These are phyloP conservation scores for Cryptocheilus praepositus DNA, from an alignment of 2,888 invertebrate species.

Conservation along the genomic window DNA sequence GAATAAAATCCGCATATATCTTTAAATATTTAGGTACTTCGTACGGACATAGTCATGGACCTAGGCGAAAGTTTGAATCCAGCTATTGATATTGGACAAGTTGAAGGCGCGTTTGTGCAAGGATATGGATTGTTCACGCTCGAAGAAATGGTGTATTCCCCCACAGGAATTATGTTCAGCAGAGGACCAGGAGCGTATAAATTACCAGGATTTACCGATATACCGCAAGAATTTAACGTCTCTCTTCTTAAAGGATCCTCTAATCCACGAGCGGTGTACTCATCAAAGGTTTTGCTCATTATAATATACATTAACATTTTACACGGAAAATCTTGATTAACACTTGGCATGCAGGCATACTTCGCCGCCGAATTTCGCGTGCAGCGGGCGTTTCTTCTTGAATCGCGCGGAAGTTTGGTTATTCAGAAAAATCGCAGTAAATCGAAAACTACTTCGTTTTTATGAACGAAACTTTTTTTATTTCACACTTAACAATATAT, in stretches of 20 bases:
- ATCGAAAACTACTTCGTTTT: no score
- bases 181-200: constrained; percentile 96
- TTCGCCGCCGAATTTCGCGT: no score
- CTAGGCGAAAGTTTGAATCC: constrained; percentile 96
- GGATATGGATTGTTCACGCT: constrained; percentile 94
- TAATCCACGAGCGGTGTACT: constrained; percentile 94
- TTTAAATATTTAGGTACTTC: constrained; percentile 78
- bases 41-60: constrained; percentile 97
- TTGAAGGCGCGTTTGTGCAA: constrained; percentile 96
- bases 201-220: constrained; percentile 93
- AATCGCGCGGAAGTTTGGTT: no score
- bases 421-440: no score
- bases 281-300: constrained; percentile 86
- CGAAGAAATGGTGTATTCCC: constrained; percentile 92
- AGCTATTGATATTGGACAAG: constrained; percentile 97
- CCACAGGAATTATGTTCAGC: constrained; percentile 87
- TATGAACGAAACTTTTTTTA: no score
- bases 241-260: constrained; percentile 92
- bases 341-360: no score
- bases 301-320: not conserved
- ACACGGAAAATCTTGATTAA: no score
- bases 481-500: no score
- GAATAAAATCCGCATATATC: not conserved
- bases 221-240: constrained; percentile 94
- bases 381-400: no score